Evolutionary conservation across 35 echinoderm and acorn worm species (phyloP), one percentile per base, ranked within the genome.

Genomic region (Lytechinus pictus): DNA sequence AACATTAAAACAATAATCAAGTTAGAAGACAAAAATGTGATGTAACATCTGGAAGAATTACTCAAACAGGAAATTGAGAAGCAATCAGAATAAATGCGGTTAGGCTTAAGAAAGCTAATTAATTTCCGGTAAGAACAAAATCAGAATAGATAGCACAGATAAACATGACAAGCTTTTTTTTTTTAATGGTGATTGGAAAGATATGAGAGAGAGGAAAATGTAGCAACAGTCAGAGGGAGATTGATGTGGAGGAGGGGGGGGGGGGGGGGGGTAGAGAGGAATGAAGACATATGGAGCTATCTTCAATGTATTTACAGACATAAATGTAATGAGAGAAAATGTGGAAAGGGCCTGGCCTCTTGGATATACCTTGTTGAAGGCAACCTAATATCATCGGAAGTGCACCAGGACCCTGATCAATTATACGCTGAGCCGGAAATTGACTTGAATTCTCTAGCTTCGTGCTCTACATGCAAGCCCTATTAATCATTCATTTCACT

Each of bases 381-480:
- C 92, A 93, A 93, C 92, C 56, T 93, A 93, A 93, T 93, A 93
- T 93, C 92, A 57, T 93, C 92, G 92, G 92, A 93, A 93, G 92
- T 93, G 92, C 55, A 93, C 13, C 52, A 57, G 54, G 92, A 93
- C 92, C 55, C 92, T 93, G 92, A 93, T 93, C 92, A 93, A 93
- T 93, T 93, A 93, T 93, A 93, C 92, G 53, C 92, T 93, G 92
- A 93, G 92, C 92, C 92, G 92, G 92, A 93, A 93, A 93, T 93
- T 93, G 92, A 55, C 92, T 93, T 93, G 92, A 93, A 93, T 93
- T 93, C 92, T 93, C 92, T 44, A 93, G 92, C 92, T 93, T 93
- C 92, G 55, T 93, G 92, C 92, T 93, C 92, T 93, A 93, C 92
- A 93, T 93, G 92, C 92, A 28, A 57, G 92, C 27, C 92, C 92